Evolutionary conservation across 2,797 vertebrate genomes (phyloP).

Genomic region (Sebastes hubbsi): DNA sequence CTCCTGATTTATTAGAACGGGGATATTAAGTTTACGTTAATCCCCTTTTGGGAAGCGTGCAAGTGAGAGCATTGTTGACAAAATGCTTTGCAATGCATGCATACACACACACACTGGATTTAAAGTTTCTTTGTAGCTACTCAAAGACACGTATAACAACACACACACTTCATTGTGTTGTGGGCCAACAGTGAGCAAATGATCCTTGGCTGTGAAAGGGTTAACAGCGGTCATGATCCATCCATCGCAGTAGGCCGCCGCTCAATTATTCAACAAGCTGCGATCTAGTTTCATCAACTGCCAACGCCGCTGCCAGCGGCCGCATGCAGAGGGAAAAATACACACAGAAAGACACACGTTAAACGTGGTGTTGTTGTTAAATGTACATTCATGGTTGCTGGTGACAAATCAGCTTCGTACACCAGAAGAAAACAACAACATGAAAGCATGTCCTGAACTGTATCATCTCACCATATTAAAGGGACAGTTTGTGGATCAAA

Average conservation of each 20-base stretch:
- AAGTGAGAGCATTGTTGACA: conserved; percentile 35
- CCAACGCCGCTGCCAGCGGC: conserved; percentile 35
- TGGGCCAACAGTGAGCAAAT: conserved; percentile 30
- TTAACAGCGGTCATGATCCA: conserved; percentile 72
- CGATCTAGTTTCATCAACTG: conserved; percentile 72
- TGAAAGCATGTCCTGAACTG: not conserved
- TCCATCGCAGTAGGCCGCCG: conserved; percentile 54
- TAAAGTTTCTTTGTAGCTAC: conserved; percentile 16
- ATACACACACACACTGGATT: conserved; percentile 26
- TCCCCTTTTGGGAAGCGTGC: conserved; percentile 16
- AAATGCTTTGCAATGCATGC: conserved; percentile 1
- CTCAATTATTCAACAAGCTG: conserved; percentile 76
- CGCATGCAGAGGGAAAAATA: conserved; percentile 22
- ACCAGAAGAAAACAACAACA: not conserved
- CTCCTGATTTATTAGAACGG: conserved; percentile 27
- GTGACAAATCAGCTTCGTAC: not conserved
- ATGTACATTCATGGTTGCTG: not conserved
- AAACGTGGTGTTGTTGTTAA: not conserved
- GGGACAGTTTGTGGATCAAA: not conserved
- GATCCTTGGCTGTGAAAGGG: conserved; percentile 75
- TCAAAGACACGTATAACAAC: not conserved
- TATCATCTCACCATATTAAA: not conserved
- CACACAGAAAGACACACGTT: conserved; percentile 10
- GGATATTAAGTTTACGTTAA: conserved; percentile 49
- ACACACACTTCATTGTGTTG: conserved; percentile 21